These are phyloP conservation scores for Aricia agestis DNA, from an alignment of 1,140 invertebrate genomes.

Conservation along the genomic window DNA sequence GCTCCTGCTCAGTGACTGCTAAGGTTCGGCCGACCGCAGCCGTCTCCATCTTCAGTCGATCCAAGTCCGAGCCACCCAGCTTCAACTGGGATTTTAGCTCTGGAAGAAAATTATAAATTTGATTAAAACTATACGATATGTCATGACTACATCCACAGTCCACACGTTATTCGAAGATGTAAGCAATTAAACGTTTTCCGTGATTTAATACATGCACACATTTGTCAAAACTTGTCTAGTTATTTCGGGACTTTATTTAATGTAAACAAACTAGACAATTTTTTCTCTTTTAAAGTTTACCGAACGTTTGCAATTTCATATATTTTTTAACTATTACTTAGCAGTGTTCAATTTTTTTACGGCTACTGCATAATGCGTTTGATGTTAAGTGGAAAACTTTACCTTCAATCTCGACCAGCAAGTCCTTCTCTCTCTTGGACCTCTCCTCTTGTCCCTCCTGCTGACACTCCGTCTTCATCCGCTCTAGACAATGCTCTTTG, in stretches of 20 bases:
- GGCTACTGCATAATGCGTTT: no score
- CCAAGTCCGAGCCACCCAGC: constrained; percentile 48
- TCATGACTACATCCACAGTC: not conserved
- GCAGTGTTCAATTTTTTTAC: no score
- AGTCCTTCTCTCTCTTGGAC: constrained; percentile 63
- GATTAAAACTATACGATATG: not conserved
- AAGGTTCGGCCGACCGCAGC: constrained; percentile 57
- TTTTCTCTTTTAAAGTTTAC: no score
- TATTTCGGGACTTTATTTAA: no score
- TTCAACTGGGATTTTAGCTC: constrained; percentile 60
- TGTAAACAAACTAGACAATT: no score
- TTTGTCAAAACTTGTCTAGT: no score
- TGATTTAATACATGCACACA: no score
- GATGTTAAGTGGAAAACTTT: not conserved
- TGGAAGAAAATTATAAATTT: constrained; percentile 31
- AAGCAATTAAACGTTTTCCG: no score
- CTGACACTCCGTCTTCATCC: constrained; percentile 70
- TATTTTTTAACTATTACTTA: no score
- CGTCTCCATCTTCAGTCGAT: constrained; percentile 45
- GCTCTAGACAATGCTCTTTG: constrained; percentile 66
- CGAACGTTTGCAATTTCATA: no score
- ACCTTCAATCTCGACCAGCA: constrained; percentile 68
- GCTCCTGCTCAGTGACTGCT: constrained; percentile 62
- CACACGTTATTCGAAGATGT: no score
- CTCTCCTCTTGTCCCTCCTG: constrained; percentile 72